Percentiles rank a stretch among this genome's conserved stretches.
phyloP scores from a whole-genome alignment of 2,113 vertebrate genomes.

The Cyprinodon brontotheroides region DNA sequence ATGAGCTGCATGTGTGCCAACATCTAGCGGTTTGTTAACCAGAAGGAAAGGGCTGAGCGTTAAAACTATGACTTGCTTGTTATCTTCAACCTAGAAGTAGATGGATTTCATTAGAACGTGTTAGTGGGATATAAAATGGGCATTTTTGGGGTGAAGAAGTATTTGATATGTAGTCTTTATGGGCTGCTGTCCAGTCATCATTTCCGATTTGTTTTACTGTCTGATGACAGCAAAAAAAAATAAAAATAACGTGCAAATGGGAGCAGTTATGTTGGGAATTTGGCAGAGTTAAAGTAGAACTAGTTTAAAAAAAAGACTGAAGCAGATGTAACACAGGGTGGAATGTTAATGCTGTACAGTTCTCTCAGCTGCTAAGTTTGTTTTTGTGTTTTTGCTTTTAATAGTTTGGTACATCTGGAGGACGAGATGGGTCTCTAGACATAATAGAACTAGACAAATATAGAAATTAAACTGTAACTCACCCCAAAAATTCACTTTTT shows the following conservation, averaged over 20 bases:
- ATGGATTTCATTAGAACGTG: not conserved
- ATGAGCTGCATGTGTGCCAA: not conserved
- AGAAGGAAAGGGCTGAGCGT: not conserved
- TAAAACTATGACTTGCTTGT: not conserved
- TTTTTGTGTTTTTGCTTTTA: not conserved
- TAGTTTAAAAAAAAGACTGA: not conserved
- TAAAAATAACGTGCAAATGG: not conserved
- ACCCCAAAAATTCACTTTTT: too few species aligned
- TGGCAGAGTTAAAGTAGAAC: not conserved
- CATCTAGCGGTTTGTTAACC: not conserved
- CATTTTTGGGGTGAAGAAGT: not conserved
- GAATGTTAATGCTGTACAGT: not conserved
- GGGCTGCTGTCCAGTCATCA: not conserved
- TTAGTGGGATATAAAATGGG: not conserved
- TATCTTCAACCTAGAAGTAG: not conserved
- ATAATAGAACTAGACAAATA: not conserved
- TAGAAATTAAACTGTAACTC: not conserved
- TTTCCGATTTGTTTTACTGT: not conserved
- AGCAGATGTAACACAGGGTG: not conserved
- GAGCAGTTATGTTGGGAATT: not conserved
- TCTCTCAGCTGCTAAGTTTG: not conserved
- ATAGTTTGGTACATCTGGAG: not conserved
- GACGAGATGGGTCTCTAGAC: not conserved
- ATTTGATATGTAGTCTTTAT: not conserved
- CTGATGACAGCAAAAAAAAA: not conserved